phyloP scores from a whole-genome alignment of 2,113 vertebrate species.

The Istiophorus platypterus region DNA sequence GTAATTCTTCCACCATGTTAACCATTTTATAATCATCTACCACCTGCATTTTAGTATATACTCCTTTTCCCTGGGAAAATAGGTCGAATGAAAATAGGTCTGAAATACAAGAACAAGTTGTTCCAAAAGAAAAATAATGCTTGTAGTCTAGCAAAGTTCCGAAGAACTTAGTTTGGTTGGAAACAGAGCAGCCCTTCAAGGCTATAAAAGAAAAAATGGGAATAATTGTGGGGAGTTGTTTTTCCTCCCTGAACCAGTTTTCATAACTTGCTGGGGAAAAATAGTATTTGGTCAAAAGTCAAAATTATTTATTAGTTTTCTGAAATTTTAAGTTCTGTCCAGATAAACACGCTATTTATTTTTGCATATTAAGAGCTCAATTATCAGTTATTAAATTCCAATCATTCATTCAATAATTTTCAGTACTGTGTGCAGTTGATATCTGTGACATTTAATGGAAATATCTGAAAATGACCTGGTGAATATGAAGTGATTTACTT shows the following conservation, averaged over 20 bases:
- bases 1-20: not conserved
- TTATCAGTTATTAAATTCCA: not conserved
- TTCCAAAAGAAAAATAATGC: not conserved
- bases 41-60: not conserved
- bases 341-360: not conserved
- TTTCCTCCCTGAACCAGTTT: not conserved
- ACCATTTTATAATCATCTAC: not conserved
- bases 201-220: not conserved
- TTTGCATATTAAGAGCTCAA: not conserved
- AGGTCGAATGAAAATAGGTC: constrained; percentile 10
- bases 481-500: not conserved
- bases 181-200: not conserved
- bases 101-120: constrained; percentile 5
- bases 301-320: not conserved
- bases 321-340: not conserved
- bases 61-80: not conserved
- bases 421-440: not conserved
- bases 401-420: not conserved
- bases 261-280: not conserved
- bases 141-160: not conserved
- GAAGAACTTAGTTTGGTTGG: not conserved
- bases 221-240: not conserved
- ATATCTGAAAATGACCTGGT: not conserved
- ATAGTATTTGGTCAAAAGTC: not conserved
- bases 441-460: not conserved